Base-by-base conservation (phyloP, 2,888 invertebrate species). In the Operophtera brumata region DNA sequence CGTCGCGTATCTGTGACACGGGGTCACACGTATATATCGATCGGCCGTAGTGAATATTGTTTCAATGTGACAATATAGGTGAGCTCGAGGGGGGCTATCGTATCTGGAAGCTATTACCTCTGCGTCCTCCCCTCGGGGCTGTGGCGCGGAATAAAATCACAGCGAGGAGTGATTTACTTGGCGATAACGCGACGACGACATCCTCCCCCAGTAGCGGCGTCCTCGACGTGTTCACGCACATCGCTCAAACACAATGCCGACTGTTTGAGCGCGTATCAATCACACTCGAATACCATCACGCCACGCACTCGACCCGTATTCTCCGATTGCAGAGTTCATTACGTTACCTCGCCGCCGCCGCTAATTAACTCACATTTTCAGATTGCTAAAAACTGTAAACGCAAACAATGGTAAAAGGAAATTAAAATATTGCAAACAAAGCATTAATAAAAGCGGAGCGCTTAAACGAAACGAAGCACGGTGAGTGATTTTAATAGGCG, bases 401-500 rank as follows among this genome's bases (percentile, higher is more conserved):
- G 52, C 48, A 61, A 62, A 65, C 65, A 65, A 65, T 65, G 56
- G 57, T 53, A 70, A 69, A 69, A 62, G 61, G 62, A 68, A 70
- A 69, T 62, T 65, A 68, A 67, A 63, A 65, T 57, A 66, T 65
- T 59, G 64, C 67, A 69, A 72, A 73, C 65, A 70, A 71, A 66
- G 67, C 65, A 67, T 67, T 66, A 67, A 73, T 70, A 76, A 74
- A 77, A 77, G 73, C 71, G 72, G 71, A 73, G 69, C 70, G 70
- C 69, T 78, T 72, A 69, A 71, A 74, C 61, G 64, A 66, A 73
- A 71, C 66, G 73, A 68, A 76, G 72, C 71, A 74, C 77, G 78
- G 77, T 82, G 80, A 88, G 85, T 87, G 88, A 86, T 88, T 89
- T 88, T 86, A 87, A 89, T 82, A 86, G 85, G 81, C 80, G 77